Base-by-base conservation (phyloP, 2,113 vertebrate genomes). In the Oreochromis spilurus region DNA sequence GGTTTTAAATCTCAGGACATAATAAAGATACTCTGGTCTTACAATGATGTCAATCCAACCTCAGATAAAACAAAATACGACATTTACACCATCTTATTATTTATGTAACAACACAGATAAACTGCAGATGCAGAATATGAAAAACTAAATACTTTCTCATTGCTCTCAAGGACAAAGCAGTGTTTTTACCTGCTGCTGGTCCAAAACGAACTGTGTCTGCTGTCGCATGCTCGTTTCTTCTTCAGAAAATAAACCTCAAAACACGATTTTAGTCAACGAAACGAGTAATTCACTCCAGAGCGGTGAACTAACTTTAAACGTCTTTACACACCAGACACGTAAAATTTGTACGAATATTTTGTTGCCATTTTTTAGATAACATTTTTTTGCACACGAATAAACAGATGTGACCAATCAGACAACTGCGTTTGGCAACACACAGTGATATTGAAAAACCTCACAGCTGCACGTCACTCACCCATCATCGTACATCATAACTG, bases 151-250 rank as follows among this genome's bases (percentile, higher is more conserved):
- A 4, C 13, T 45, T 38, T 43, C 5, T 72, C 0, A 4, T 16
- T 72, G 67, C 8, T 65, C 31, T 36, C 2, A 6, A 12, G 60
- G 5, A 34, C 58, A 3, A 62, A 3, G 17, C 31, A n/a, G 17
- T 62, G 58, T n/a, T 12, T 62, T 62, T 36, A 62, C 0, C 17
- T 0, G 58, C 58, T 62, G 58, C 58, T n/a, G 31, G 58, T 11
- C 31, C 1, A 62, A n/a, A 62, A 7, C 31, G 12, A 36, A 12
- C 60, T 36, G 17, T 0, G 31, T 62, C 0, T 31, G 5, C 31
- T 36, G 29, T 34, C 9, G 3, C 58, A 5, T 4, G 9, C 17
- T 65, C 31, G 5, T 62, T 62, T 62, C 34, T 8, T 36, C 34
- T 36, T 8, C 34, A 8, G 34, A 36, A 36, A 36, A 36, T 36